Percentiles rank a stretch among this genome's conserved stretches.
phyloP scores from a whole-genome alignment of 2,888 invertebrate genomes.

The Ariolimax columbianus region DNA sequence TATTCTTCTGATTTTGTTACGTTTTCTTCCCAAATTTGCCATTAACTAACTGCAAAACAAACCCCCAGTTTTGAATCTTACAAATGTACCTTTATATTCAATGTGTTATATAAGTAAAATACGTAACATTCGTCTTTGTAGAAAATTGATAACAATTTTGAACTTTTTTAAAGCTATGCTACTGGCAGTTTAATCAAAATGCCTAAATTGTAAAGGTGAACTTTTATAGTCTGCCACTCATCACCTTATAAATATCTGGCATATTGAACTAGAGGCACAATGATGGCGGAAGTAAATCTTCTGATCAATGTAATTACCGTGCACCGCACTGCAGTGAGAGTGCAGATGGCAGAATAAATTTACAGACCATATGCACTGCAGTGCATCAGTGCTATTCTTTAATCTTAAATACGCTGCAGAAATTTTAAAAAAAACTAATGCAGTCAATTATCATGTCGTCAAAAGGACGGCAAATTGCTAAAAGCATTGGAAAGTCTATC shows the following conservation, averaged over 20 bases:
- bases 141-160: too few relatives aligned
- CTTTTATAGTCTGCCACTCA: not conserved
- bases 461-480: conserved; percentile 56
- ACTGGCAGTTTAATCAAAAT: not conserved
- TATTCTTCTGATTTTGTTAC: too few relatives aligned
- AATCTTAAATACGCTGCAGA: conserved; percentile 1
- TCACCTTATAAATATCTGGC: conserved; percentile 15
- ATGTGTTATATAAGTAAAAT: too few relatives aligned
- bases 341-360: not conserved
- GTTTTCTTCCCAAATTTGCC: too few relatives aligned
- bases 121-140: too few relatives aligned
- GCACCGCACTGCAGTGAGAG: not conserved
- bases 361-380: not conserved
- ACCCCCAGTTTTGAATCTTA: too few relatives aligned
- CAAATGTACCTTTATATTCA: too few relatives aligned
- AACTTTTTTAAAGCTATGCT: too few relatives aligned
- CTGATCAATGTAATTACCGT: conserved; percentile 28
- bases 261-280: conserved; percentile 19
- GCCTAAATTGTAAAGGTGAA: not conserved
- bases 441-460: conserved; percentile 51
- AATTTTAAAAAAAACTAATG: conserved; percentile 2
- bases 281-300: conserved; percentile 39
- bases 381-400: not conserved
- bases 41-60: too few relatives aligned
- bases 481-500: conserved; percentile 56